Evolutionary conservation across 1,140 invertebrate species (phyloP).

Genomic region (Conus ventricosus): DNA sequence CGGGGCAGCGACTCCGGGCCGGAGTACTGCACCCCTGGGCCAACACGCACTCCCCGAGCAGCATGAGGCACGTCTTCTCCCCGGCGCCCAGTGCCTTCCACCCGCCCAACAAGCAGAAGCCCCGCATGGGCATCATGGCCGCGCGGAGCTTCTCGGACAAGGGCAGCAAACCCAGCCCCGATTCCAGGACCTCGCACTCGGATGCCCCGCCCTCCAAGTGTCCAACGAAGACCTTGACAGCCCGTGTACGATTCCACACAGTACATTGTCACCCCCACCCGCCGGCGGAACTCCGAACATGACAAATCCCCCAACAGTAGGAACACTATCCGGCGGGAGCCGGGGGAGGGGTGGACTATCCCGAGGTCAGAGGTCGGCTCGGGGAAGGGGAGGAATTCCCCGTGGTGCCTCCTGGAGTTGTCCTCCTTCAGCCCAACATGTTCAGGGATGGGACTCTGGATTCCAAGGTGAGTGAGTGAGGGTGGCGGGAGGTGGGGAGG

Average conservation of each 20-base stretch:
- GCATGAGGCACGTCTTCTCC: constrained; percentile 9
- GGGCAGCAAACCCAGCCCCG: neutral
- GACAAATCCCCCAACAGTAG: constrained; percentile 15
- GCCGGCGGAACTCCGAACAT: neutral
- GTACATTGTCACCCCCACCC: constrained; percentile 9
- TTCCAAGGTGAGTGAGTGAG: neutral
- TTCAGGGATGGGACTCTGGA: constrained; percentile 14
- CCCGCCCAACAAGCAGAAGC: constrained; percentile 4
- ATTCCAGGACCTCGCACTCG: neutral
- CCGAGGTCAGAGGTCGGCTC: constrained; percentile 16
- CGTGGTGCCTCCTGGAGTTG: neutral
- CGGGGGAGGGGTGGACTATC: neutral
- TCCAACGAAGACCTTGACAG: constrained; percentile 17
- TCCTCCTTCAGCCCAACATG: constrained; percentile 15
- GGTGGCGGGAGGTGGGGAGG: neutral
- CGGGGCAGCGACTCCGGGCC: constrained; percentile 7
- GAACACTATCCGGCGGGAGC: neutral
- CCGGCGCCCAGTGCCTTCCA: constrained; percentile 7
- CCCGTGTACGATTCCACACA: constrained; percentile 18
- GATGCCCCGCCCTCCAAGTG: neutral
- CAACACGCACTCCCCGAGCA: constrained; percentile 24
- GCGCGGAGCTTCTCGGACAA: neutral
- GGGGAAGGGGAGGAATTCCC: neutral
- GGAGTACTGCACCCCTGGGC: constrained; percentile 12
- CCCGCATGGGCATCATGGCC: constrained; percentile 17